Percentiles rank a stretch among this genome's conserved stretches.
These are phyloP conservation scores for Tetragonisca angustula DNA, from an alignment of 2,888 invertebrate genomes.

Conservation along the genomic window DNA sequence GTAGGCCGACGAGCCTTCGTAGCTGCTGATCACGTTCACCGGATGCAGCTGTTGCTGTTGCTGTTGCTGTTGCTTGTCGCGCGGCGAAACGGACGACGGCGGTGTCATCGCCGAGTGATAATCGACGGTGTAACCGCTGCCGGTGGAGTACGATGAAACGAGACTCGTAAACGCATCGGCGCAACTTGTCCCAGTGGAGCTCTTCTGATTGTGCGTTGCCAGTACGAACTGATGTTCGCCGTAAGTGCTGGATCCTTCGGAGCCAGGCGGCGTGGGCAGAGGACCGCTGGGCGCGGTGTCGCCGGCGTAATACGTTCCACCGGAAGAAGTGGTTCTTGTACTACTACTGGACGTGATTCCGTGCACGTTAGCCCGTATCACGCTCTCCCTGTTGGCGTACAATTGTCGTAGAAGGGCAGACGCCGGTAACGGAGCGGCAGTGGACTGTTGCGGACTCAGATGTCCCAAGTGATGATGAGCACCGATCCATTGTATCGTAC, in stretches of 20 bases:
- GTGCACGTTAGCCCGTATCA: constrained; percentile 94
- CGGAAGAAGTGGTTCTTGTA: constrained; percentile 77
- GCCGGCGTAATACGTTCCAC: constrained; percentile 79
- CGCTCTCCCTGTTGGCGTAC: constrained; percentile 95
- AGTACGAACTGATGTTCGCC: constrained; percentile 88
- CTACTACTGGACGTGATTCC: constrained; percentile 85
- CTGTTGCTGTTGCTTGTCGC: constrained; percentile 91
- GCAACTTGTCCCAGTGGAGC: constrained; percentile 56
- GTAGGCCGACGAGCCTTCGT: constrained; percentile 85
- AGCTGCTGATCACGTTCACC: constrained; percentile 88
- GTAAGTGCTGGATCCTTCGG: constrained; percentile 91
- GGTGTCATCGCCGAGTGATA: constrained; percentile 98
- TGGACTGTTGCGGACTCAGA: constrained; percentile 86
- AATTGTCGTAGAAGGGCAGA: constrained; percentile 95
- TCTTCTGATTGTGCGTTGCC: constrained; percentile 81
- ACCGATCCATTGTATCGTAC: constrained; percentile 97
- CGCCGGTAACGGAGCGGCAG: constrained; percentile 90
- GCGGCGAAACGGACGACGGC: constrained; percentile 97
- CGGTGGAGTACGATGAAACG: constrained; percentile 85
- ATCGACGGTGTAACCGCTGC: constrained; percentile 88
- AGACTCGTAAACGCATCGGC: constrained; percentile 86
- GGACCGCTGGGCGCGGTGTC: constrained; percentile 88
- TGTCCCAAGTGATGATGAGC: constrained; percentile 89
- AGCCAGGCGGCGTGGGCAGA: constrained; percentile 95
- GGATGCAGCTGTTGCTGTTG: constrained; percentile 85